Evolutionary conservation across 2,888 invertebrate genomes (phyloP), one percentile per base, ranked within the genome.

Genomic region (Drosophila fungiperda): DNA sequence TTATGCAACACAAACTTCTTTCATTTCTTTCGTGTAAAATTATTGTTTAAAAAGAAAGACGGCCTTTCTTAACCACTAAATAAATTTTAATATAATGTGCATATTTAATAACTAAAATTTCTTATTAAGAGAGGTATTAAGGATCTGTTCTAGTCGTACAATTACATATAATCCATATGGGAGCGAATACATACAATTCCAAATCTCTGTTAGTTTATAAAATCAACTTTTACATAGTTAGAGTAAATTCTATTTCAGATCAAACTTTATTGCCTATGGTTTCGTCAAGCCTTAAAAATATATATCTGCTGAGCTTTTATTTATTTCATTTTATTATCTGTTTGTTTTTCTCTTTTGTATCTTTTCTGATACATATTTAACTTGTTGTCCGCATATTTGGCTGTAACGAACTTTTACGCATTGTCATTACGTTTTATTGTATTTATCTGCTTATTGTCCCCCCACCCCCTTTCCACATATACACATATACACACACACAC

Each of bases 401-500:
- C 74, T 75, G 82, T 86, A 85, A 86, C 85, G 86, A 86, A 87
- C 86, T 86, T 86, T 86, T 85, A 86, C 85, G 86, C 86, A 83
- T 78, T 83, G 86, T 87, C 87, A 86, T 86, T 86, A 87, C 85
- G 82, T 82, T 86, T 86, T 82, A 86, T 86, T 87, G 87, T 87
- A 59, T 80, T 80, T 83, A 85, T 82, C 81, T 77, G 70, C 29
- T 36, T 35, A 54, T 36, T 42, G 61, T 32, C 42, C 4, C 17
- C 53, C 40, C 59, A 8, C 17, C 12, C 35, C 35, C 38, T 17
- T 8, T 8, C 17, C 5, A 20, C 48, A 33, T 26, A 38, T n/a
- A 11, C 57, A 32, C 58, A 23, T 5, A 35, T 15, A 29, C 42
- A 17, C 15, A 23, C 50, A n/a, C 12, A 32, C 23, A 29, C 5